Evolutionary conservation across 1,140 invertebrate species (phyloP), one percentile per base, ranked within the genome.

Genomic region (Lucilia cuprina): DNA sequence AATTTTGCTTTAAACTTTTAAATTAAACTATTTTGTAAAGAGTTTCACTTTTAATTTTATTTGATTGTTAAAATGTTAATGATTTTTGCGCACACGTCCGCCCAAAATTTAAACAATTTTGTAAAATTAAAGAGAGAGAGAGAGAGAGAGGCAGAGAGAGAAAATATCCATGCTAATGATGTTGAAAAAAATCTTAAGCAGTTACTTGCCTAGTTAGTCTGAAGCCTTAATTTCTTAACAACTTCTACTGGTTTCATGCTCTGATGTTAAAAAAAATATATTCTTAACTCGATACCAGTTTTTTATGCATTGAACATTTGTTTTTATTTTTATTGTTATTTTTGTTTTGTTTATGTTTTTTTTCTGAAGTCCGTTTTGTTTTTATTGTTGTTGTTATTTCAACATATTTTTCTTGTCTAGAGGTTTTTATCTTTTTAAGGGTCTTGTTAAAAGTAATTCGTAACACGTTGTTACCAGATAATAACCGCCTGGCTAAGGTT

Each of bases 401-500:
- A 70, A n/a, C 50, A 60, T n/a, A n/a, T 35, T 74, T 84, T 86
- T 86, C 85, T 85, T 84, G 47, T 83, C 83, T 30, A 75, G 82
- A 84, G 41, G 41, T 84, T 84, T 85, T 84, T 83, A 84, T 84
- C 85, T 78, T 87, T 89, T 90, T 88, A 85, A 90, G 89, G 89
- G 89, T 88, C 89, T 90, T 90, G 89, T 90, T 90, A 90, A 90
- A 90, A 89, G 89, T 90, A 90, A 90, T 90, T 90, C 89, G 89
- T 89, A 90, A 90, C 89, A 90, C 89, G 89, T 90, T 90, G 89
- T 90, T 90, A 89, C 89, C 87, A 90, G 89, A 90, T 90, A 90
- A 90, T 88, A 80, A 80, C 77, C 41, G 77, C 77, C 77, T 21
- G 77, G 77, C 77, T 80, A 49, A 80, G 41, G 77, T 50, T 47